A percentile compares a stretch with the other conserved stretches of the same genome.
These are phyloP conservation scores for Amblyraja radiata DNA, from an alignment of 2,797 vertebrate species.

Conservation along the genomic window DNA sequence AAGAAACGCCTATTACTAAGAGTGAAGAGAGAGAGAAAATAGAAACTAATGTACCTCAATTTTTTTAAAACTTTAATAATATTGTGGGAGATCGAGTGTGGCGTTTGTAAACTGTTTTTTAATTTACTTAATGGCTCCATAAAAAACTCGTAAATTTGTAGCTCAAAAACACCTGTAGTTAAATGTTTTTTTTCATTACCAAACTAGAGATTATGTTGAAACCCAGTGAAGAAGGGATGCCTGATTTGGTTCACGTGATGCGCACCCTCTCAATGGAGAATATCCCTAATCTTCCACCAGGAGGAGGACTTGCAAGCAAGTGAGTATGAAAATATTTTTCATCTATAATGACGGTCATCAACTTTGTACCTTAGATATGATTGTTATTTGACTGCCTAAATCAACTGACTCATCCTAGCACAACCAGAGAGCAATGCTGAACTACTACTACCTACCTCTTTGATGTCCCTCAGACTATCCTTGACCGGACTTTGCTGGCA, in stretches of 20 bases:
- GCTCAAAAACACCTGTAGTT: background rate
- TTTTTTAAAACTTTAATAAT: no score
- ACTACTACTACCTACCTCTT: no score
- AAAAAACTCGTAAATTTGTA: background rate
- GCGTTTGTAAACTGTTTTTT: background rate
- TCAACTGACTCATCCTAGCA: no score
- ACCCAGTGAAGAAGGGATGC: conserved; percentile 82
- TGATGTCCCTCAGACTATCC: no score
- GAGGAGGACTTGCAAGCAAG: conserved; percentile 97
- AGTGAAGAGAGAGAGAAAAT: no score
- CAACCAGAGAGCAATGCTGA: no score
- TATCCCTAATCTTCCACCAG: conserved; percentile 90
- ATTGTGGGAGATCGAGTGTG: no score
- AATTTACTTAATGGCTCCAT: background rate
- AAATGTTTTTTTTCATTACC: conserved; percentile 44
- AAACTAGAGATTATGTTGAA: conserved; percentile 82
- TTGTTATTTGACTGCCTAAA: background rate
- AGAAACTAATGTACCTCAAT: no score
- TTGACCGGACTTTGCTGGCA: no score
- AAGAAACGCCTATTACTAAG: no score
- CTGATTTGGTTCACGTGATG: conserved; percentile 89
- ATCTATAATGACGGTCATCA: background rate
- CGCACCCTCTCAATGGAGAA: conserved; percentile 86
- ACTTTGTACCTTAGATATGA: no score
- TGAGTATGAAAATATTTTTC: conserved; percentile 56